These are phyloP conservation scores for Drosophila pegasa DNA, from an alignment of 2,888 invertebrate species.

Conservation along the genomic window DNA sequence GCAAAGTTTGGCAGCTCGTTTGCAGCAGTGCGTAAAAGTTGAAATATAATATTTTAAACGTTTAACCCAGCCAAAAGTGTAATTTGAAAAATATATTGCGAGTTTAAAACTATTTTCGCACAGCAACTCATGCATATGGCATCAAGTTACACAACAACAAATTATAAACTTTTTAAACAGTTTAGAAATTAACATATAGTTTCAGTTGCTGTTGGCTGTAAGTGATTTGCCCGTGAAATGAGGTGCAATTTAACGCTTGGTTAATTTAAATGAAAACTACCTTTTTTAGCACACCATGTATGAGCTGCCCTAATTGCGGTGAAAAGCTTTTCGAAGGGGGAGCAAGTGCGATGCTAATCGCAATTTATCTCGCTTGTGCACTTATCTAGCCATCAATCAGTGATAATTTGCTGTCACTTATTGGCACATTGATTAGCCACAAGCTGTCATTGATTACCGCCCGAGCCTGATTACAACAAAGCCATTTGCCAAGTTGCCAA, in stretches of 20 bases:
- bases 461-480: slow-evolving; percentile 36
- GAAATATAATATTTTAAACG: neutral
- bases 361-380: slow-evolving; percentile 37
- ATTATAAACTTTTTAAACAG: neutral
- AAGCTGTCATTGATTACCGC: slow-evolving; percentile 52
- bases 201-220: neutral
- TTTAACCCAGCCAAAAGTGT: neutral
- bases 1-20: neutral
- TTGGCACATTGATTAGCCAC: slow-evolving; percentile 57
- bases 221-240: neutral
- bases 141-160: neutral
- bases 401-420: slow-evolving; percentile 53
- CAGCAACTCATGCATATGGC: neutral
- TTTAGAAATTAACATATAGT: neutral
- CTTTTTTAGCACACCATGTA: neutral
- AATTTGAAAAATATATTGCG: neutral
- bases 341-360: slow-evolving; percentile 6
- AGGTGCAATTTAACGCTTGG: neutral
- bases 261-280: neutral
- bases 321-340: neutral
- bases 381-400: slow-evolving; percentile 43
- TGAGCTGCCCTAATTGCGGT: neutral
- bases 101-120: neutral
- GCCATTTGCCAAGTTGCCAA: slow-evolving; percentile 25
- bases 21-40: neutral